Evolutionary conservation across 2,888 invertebrate genomes (phyloP).

Genomic region (Himalopsyche kuldschensis): DNA sequence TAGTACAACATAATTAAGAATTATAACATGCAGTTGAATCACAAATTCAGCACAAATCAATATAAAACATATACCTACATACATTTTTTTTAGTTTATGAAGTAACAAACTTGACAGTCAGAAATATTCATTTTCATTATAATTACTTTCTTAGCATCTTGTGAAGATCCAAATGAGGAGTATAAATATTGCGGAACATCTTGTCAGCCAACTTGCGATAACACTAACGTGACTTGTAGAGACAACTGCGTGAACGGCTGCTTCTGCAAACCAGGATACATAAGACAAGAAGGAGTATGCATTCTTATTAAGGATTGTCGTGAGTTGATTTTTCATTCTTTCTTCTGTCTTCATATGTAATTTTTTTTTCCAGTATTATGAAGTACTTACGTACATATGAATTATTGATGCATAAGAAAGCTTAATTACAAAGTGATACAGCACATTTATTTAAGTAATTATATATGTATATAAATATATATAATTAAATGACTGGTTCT

Average conservation of each 20-base stretch:
- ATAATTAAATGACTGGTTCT: too few relatives aligned
- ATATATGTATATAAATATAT: too few relatives aligned
- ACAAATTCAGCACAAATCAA: too few relatives aligned
- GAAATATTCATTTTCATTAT: too few relatives aligned
- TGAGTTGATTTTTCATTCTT: background rate
- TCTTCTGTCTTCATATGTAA: too few relatives aligned
- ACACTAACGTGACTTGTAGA: background rate
- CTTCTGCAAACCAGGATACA: conserved; percentile 5
- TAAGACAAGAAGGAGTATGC: conserved; percentile 7
- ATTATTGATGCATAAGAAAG: too few relatives aligned
- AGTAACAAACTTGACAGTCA: too few relatives aligned
- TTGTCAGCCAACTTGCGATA: background rate
- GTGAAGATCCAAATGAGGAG: background rate
- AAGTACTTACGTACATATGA: too few relatives aligned
- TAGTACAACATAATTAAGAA: too few relatives aligned
- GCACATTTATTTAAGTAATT: background rate
- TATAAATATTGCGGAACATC: background rate
- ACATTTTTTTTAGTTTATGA: background rate
- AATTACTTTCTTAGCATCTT: background rate
- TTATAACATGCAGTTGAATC: too few relatives aligned
- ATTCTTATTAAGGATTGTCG: background rate
- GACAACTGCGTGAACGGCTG: conserved; percentile 8
- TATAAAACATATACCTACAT: too few relatives aligned
- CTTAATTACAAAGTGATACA: background rate
- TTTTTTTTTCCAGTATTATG: too few relatives aligned